phyloP scores from a whole-genome alignment of 2,113 vertebrate genomes.

The Herpailurus yagouaroundi region DNA sequence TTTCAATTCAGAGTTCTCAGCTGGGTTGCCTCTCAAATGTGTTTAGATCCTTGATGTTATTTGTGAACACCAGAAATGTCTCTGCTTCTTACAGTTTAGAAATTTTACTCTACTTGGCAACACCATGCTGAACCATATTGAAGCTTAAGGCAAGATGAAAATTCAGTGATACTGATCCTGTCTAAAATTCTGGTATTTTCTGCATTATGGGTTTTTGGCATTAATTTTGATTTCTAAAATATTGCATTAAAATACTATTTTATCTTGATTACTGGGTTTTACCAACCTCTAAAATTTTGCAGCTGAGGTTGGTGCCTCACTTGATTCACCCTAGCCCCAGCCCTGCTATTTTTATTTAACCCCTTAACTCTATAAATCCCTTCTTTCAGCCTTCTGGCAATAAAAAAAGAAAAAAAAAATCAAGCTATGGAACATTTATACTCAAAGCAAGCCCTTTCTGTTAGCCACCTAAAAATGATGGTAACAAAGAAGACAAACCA shows the following conservation, averaged over 20 bases:
- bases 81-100: slow-evolving; percentile 22
- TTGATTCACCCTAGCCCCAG: neutral
- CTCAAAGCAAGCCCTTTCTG: slow-evolving; percentile 27
- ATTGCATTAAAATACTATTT: neutral
- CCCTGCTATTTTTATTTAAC: slow-evolving; percentile 22
- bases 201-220: slow-evolving; percentile 37
- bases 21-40: neutral
- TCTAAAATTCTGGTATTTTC: slow-evolving; percentile 54
- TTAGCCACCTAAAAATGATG: neutral
- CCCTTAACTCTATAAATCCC: neutral
- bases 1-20: slow-evolving; percentile 40
- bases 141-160: slow-evolving; percentile 50
- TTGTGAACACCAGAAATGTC: slow-evolving; percentile 13
- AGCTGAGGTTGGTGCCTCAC: neutral
- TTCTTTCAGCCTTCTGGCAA: slow-evolving; percentile 20
- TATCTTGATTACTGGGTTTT: slow-evolving; percentile 20
- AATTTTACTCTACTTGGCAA: slow-evolving; percentile 25
- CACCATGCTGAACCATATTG: neutral
- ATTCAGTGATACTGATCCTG: neutral
- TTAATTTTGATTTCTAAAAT: slow-evolving; percentile 34
- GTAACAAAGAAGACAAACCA: slow-evolving; percentile 1
- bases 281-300: neutral
- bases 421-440: slow-evolving; percentile 1
- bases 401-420: neutral
- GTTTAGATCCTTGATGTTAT: slow-evolving; percentile 11